Evolutionary conservation across 2,113 vertebrate species (phyloP), one percentile per base, ranked within the genome.

Genomic region (Mellivora capensis): DNA sequence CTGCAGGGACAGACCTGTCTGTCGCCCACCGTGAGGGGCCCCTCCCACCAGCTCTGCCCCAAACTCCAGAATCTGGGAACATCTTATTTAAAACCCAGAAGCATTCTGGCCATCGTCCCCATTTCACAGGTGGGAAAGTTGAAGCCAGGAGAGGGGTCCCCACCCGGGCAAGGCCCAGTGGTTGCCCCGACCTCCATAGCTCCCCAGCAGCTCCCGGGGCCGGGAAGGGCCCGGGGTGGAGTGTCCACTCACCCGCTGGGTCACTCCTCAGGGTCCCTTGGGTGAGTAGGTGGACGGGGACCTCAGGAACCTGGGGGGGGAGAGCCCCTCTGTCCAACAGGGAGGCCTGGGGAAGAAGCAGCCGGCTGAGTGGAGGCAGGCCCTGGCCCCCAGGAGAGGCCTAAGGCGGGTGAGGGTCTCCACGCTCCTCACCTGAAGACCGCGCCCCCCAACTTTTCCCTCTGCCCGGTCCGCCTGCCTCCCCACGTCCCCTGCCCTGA

Each of bases 401-500:
- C 4, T n/a, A 2, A 21, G 2, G 10, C 37, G 3, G 44, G 3
- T 2, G 10, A 54, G 54, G 64, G 29, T 2, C 39, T 31, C 59
- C 10, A 9, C 2, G 15, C 20, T 14, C 20, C 2, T 34, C 12
- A 12, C n/a, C 0, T 7, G 47, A 9, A 9, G 21, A 20, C 8
- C 29, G 31, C 6, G 14, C 23, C 6, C 12, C 15, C 4, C 17
- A 3, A 3, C 62, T 62, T 49, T 15, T 61, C 64, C 42, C 76
- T 21, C 25, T 13, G n/a, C 81, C 59, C 39, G 2, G 4, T n/a
- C 13, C 23, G 9, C n/a, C 4, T 23, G 37, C 20, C 71, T 9
- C 57, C 59, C 14, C 0, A 4, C 1, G 2, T 13, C 37, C 39
- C 31, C 6, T 4, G 0, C 18, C 37, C 59, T 0, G 0, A 0